Base-by-base conservation (phyloP, 2,113 vertebrate species). In the Scalopus aquaticus region DNA sequence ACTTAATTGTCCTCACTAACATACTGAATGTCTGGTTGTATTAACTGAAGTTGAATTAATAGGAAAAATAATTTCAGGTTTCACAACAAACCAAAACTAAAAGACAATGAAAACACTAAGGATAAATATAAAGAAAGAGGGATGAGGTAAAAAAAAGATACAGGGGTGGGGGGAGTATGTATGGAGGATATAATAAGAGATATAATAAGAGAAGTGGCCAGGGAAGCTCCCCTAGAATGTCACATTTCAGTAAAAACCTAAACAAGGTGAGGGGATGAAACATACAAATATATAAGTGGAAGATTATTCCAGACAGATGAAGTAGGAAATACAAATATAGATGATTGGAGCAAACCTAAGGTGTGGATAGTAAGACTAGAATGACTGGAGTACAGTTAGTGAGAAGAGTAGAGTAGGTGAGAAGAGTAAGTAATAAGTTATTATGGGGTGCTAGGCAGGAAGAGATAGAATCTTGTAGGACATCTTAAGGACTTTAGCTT, bases 1-100 rank as follows among this genome's bases (percentile, higher is more conserved):
- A 67, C 9, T 88, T 42, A 64, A 26, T 79, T 35, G 65, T 77
- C 24, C 20, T 82, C 19, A 72, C 16, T 90, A 30, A 22, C 19
- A 46, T 79, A 28, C 44, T 69, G 0, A 88, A 69, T 74, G 73
- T 51, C 69, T 60, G 13, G 60, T 39, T 80, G 20, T 67, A 79
- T 67, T 49, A 56, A 24, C 24, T 86, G 69, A 82, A 85, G 74
- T 46, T 67, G 6, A 92, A 56, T 78, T 39, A 79, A 19, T 76
- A 82, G 35, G 17, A 83, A 81, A 88, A 46, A 62, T 89, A 35
- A 46, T 64, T 89, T 93, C 58, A 78, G 17, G 5, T 77, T 86
- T 92, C 6, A 42, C 54, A 77, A 19, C n/a, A 84, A 94, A 73
- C 16, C 60, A 76, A 92, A 93, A 72, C 58, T 90, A 88, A 78